These are phyloP conservation scores for Watsonalla cultraria DNA, from an alignment of 2,888 invertebrate genomes.

Conservation along the genomic window DNA sequence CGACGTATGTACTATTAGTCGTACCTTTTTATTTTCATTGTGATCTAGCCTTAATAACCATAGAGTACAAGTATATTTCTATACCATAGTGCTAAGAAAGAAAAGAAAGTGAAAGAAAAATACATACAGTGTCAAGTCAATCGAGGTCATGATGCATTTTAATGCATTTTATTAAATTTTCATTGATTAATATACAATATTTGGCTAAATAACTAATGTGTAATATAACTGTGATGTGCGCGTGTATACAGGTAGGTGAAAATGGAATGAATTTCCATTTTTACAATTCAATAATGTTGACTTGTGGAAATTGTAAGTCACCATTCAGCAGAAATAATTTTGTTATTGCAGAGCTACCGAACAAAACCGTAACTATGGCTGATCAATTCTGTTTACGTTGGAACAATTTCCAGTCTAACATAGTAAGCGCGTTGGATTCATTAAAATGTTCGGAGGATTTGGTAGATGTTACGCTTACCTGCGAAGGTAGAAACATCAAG, in stretches of 20 bases:
- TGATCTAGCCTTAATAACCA: too few relatives aligned
- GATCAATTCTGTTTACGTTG: constrained; percentile 87
- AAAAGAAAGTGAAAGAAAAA: constrained; percentile 57
- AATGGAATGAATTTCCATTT: constrained; percentile 9
- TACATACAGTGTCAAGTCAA: constrained; percentile 54
- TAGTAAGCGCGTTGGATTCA: constrained; percentile 83
- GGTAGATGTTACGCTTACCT: constrained; percentile 85
- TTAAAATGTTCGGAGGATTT: constrained; percentile 84
- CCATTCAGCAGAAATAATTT: constrained; percentile 31
- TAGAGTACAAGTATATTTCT: not conserved
- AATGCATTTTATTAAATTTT: constrained; percentile 49
- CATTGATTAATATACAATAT: constrained; percentile 20
- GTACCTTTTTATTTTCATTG: too few relatives aligned
- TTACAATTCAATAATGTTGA: constrained; percentile 4
- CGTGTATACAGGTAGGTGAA: constrained; percentile 32
- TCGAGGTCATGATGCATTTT: constrained; percentile 77
- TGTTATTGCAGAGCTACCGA: constrained; percentile 48
- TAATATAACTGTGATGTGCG: constrained; percentile 39
- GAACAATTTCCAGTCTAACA: constrained; percentile 86
- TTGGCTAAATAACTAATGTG: constrained; percentile 32
- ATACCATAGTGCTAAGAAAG: constrained; percentile 11
- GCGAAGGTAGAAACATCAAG: constrained; percentile 84
- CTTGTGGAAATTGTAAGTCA: constrained; percentile 2
- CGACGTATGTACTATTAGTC: too few relatives aligned
- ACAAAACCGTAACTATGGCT: constrained; percentile 65